Conservation (phyloP, 2,888 invertebrate species). For the Drosophila quinaria region DNA sequence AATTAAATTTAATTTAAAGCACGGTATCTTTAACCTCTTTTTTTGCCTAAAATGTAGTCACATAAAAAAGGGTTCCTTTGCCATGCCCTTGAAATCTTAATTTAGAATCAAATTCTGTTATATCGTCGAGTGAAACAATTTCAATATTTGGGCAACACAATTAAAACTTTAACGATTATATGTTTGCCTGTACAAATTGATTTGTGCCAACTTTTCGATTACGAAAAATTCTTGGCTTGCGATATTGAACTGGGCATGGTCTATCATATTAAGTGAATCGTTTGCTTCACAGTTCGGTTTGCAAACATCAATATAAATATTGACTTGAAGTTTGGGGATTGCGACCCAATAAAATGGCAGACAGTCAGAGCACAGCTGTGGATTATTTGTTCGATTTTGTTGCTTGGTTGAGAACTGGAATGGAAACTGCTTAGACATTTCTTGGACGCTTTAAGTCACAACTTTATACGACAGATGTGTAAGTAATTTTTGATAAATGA, state of each 20-base stretch:
- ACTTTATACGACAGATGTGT: conserved; percentile 21
- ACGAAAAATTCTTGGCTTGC: conserved; percentile 31
- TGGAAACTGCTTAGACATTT: neutral
- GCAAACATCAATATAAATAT: conserved; percentile 54
- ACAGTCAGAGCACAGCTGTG: conserved; percentile 7
- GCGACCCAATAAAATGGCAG: conserved; percentile 20
- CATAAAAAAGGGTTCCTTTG: neutral
- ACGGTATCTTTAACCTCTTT: neutral
- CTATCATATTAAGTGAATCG: conserved; percentile 10
- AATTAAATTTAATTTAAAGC: neutral
- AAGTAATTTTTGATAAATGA: conserved; percentile 58
- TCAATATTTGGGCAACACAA: conserved; percentile 47
- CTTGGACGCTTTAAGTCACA: conserved; percentile 38
- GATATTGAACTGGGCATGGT: conserved; percentile 2
- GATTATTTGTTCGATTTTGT: neutral
- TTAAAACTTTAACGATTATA: conserved; percentile 67
- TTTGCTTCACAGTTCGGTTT: conserved; percentile 20
- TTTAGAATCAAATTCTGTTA: conserved; percentile 4
- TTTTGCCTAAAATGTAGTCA: too few species aligned
- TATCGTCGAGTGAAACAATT: conserved; percentile 26
- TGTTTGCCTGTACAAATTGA: conserved; percentile 53
- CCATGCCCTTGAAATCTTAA: neutral
- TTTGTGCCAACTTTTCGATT: conserved; percentile 48
- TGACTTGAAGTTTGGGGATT: conserved; percentile 33
- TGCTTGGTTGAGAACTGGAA: neutral